A percentile compares a stretch with the other conserved stretches of the same genome.
Conservation (phyloP, 2,113 vertebrate species). For the Hippocampus abdominalis region DNA sequence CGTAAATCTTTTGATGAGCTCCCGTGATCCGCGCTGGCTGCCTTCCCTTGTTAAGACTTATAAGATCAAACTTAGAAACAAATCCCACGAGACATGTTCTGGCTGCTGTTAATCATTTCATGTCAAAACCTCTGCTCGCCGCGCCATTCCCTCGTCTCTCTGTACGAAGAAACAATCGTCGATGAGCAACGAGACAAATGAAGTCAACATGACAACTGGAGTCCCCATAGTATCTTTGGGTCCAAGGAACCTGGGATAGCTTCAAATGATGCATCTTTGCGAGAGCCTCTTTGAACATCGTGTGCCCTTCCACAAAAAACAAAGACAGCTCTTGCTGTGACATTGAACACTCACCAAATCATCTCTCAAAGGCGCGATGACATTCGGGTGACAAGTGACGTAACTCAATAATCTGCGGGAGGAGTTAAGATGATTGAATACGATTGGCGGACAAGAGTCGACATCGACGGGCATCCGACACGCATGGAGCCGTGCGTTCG, state of each 20-base stretch:
- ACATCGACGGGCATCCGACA: too few relatives aligned
- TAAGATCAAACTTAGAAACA: conserved; percentile 10
- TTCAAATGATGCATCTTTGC: too few relatives aligned
- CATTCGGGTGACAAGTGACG: not conserved
- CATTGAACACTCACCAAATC: not conserved
- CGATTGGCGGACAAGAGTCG: not conserved
- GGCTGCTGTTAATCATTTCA: conserved; percentile 3
- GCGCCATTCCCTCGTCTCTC: not conserved
- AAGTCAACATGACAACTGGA: not conserved
- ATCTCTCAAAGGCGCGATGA: too few relatives aligned
- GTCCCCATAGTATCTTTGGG: not conserved
- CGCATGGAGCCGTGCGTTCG: too few relatives aligned
- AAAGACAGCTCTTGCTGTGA: not conserved
- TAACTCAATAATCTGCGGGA: not conserved
- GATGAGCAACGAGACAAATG: not conserved
- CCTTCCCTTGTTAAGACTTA: not conserved
- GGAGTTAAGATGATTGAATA: not conserved
- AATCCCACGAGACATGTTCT: not conserved
- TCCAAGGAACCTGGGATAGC: not conserved
- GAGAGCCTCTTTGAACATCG: too few relatives aligned
- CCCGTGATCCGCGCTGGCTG: not conserved
- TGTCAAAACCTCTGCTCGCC: not conserved
- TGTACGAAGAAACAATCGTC: not conserved
- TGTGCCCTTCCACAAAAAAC: not conserved
- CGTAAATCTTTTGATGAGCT: not conserved